Percentiles rank a stretch among this genome's conserved stretches.
These are phyloP conservation scores for Drosophila conformis DNA, from an alignment of 2,888 invertebrate genomes.

Conservation along the genomic window DNA sequence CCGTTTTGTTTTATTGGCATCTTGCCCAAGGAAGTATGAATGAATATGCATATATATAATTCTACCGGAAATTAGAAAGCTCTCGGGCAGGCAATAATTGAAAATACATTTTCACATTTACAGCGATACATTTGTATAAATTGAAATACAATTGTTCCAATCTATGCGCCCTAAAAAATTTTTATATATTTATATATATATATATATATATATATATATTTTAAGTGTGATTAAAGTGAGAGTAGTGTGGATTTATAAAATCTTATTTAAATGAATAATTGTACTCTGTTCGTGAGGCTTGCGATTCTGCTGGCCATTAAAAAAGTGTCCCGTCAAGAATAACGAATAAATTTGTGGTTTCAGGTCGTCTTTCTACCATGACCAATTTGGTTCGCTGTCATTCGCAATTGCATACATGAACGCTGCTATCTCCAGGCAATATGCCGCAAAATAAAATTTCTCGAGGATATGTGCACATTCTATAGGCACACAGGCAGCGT, in stretches of 20 bases:
- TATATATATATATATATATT: background rate
- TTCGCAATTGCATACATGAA: constrained; percentile 36
- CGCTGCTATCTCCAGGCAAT: background rate
- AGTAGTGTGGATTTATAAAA: background rate
- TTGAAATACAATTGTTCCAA: background rate
- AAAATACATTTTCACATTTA: constrained; percentile 25
- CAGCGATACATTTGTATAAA: background rate
- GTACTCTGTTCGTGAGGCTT: background rate
- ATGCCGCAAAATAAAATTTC: constrained; percentile 7
- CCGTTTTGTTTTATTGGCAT: constrained; percentile 54
- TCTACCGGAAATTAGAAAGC: constrained; percentile 54
- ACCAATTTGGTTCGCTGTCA: constrained; percentile 18
- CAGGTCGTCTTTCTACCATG: background rate
- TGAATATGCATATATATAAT: constrained; percentile 20
- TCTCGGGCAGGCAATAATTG: constrained; percentile 26
- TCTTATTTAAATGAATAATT: background rate
- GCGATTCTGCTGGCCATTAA: background rate
- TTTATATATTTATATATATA: background rate
- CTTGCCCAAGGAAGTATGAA: constrained; percentile 30
- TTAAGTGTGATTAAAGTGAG: background rate
- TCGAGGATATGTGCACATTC: constrained; percentile 12
- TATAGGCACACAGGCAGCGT: background rate
- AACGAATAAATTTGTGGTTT: constrained; percentile 1
- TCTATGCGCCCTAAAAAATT: background rate
- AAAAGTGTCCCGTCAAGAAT: background rate